These are phyloP conservation scores for Crotalus tigris DNA, from an alignment of 2,113 vertebrate species.

Conservation along the genomic window DNA sequence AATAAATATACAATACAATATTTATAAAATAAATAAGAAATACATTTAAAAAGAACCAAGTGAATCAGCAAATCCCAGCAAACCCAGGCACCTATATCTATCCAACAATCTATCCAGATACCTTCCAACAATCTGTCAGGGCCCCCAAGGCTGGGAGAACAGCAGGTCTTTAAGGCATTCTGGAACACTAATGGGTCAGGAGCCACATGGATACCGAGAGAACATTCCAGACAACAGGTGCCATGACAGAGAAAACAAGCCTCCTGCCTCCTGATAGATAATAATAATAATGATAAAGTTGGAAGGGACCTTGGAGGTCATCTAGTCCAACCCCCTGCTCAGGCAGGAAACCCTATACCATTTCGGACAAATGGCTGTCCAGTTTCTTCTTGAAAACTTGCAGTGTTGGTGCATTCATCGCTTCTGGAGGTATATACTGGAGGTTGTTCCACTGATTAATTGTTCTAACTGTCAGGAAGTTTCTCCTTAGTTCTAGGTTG, in stretches of 20 bases:
- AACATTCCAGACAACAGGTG: neutral
- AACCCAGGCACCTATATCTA: neutral
- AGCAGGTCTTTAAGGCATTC: neutral
- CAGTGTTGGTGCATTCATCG: too few species aligned
- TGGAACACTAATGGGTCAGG: neutral
- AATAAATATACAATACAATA: neutral
- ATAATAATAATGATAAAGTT: too few species aligned
- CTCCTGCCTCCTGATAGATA: neutral
- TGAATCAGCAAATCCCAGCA: neutral
- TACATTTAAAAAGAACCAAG: neutral
- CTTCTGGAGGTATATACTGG: too few species aligned
- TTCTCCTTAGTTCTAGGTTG: too few species aligned
- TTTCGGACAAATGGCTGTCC: too few species aligned
- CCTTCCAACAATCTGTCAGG: neutral
- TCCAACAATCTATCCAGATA: neutral
- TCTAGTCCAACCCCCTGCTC: too few species aligned
- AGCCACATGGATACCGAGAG: neutral
- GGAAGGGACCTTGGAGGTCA: too few species aligned
- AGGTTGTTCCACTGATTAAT: too few species aligned
- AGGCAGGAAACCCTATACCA: too few species aligned
- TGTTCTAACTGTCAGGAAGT: too few species aligned
- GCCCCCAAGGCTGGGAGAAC: neutral
- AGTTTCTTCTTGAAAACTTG: too few species aligned
- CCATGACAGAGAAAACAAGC: neutral
- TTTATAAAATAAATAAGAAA: neutral